Base-by-base conservation (phyloP, 2,113 vertebrate species). In the Zosterops lateralis region DNA sequence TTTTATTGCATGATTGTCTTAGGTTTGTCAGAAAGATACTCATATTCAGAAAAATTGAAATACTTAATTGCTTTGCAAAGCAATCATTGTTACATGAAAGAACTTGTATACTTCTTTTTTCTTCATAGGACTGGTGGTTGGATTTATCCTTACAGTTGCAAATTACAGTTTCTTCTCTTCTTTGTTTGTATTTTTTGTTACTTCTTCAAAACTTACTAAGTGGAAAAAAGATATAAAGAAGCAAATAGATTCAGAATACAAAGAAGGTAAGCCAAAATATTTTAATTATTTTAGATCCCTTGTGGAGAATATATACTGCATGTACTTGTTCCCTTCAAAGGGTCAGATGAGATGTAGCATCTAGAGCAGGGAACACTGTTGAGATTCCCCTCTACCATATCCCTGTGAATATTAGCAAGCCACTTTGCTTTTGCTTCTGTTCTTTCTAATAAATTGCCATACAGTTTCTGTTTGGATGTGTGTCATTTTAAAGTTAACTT, bases 111-210 rank as follows among this genome's bases (percentile, higher is more conserved):
- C n/a, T 44, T 89, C 15, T 87, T 51, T 95, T 51, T 96, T 45
- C 76, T 57, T 97, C 53, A 5, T 96, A 99, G 99, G 98, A 17
- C 91, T 99, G 31, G 97, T 99, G 84, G 99, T 99, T 68, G 99
- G 99, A 57, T 99, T 99, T 91, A 98, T 99, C 95, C 96, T 99
- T 92, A 98, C 98, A 28, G 98, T 99, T 97, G 99, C 99, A 92
- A 99, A 99, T 98, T 98, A 97, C 89, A 99, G 99, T 97, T 99
- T 99, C 97, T 99, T 99, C 97, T 98, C 97, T 22, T 96, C 99
- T 51, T 97, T 99, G 95, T 86, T 99, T 68, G 97, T 97, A 29
- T 99, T 99, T 98, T 99, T 99, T 94, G 70, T 99, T 95, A 98
- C 98, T 76, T 99, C 98, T 90, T 99, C 98, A 86, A 99, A 98